Conservation (phyloP, 1,140 invertebrate species). For the Physella acuta region DNA sequence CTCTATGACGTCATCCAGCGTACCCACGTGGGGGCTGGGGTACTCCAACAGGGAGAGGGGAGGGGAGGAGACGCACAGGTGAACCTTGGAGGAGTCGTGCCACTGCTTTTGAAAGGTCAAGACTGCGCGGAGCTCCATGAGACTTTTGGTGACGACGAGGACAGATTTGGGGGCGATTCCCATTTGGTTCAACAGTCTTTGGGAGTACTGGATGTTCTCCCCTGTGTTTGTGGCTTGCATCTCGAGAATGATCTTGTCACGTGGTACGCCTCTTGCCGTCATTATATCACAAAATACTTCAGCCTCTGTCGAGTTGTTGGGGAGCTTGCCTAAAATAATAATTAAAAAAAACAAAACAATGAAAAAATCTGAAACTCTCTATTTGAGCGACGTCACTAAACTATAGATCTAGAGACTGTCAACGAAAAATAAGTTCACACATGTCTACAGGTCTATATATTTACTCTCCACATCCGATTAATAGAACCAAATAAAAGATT, state of each 20-base stretch:
- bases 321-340: conserved; percentile 12
- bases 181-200: conserved; percentile 27
- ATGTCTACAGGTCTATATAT: too few species aligned
- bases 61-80: conserved; percentile 39
- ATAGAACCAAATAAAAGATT: too few species aligned
- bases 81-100: conserved; percentile 24
- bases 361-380: too few species aligned
- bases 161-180: conserved; percentile 26
- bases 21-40: conserved; percentile 38
- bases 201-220: conserved; percentile 45
- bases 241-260: conserved; percentile 37
- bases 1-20: conserved; percentile 36
- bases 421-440: too few species aligned
- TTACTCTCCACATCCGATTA: too few species aligned
- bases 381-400: too few species aligned
- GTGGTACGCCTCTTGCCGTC: conserved; percentile 35
- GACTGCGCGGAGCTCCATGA: conserved; percentile 44
- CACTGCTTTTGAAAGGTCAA: conserved; percentile 53
- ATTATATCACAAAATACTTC: conserved; percentile 43
- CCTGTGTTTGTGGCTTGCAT: conserved; percentile 44
- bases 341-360: too few species aligned
- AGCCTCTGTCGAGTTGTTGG: conserved; percentile 35
- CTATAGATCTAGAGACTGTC: too few species aligned
- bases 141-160: conserved; percentile 47
- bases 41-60: conserved; percentile 39